Evolutionary conservation across 2,797 vertebrate genomes (phyloP).

Genomic region (Phrynocephalus guinanensis): DNA sequence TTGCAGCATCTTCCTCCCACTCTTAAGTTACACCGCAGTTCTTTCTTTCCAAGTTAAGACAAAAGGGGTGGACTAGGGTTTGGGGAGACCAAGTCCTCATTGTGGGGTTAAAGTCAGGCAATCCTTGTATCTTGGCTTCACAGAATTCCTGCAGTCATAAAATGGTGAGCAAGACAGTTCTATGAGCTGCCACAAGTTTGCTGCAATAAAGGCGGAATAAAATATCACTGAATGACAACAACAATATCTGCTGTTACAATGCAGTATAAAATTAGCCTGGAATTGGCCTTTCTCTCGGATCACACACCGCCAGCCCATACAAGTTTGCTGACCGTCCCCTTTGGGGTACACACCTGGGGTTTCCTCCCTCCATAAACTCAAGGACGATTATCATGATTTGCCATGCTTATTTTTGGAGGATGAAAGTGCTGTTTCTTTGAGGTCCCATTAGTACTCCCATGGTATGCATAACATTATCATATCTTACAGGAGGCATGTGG

Average conservation of each 20-base stretch:
- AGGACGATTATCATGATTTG: neutral
- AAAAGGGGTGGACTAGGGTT: neutral
- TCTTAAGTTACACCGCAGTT: too few relatives aligned
- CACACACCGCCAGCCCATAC: neutral
- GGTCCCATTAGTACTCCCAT: constrained; percentile 8
- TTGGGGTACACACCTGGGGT: neutral
- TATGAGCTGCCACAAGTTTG: too few relatives aligned
- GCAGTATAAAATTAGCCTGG: neutral
- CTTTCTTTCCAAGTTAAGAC: too few relatives aligned
- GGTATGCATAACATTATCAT: constrained; percentile 29
- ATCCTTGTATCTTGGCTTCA: neutral
- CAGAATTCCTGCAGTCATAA: neutral
- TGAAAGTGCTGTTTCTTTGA: neutral
- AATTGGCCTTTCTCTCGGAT: neutral
- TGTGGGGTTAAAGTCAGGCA: neutral
- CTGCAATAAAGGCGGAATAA: too few relatives aligned
- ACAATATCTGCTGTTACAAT: neutral
- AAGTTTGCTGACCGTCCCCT: neutral
- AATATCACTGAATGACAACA: too few relatives aligned
- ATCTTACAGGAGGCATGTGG: neutral
- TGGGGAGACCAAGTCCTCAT: neutral
- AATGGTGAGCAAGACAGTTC: neutral
- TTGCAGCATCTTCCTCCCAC: too few relatives aligned
- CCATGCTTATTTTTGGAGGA: constrained; percentile 24
- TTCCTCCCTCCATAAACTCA: neutral